Base-by-base conservation (phyloP, 30 jellyfish, hydroid and myxozoan genomes). In the Aurelia sp. region DNA sequence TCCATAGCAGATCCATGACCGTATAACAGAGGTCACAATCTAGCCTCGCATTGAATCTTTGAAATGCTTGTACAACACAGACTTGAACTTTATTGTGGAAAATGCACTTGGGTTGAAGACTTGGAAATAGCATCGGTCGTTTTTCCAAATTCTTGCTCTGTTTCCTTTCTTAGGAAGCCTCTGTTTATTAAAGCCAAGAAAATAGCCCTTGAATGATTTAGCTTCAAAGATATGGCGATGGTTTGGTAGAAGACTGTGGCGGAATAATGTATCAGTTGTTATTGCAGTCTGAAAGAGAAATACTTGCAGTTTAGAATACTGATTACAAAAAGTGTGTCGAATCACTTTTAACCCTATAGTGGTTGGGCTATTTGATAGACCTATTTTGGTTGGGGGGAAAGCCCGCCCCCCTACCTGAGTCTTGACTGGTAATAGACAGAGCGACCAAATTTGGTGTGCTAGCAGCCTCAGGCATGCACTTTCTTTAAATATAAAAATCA, bases 101-200 rank as follows among this genome's bases (percentile, higher is more conserved):
- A 74, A 41, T 40, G 61, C 66, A 19, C 62, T 71, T 23, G 91
- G 91, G 40, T 63, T 62, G 20, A 82, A 82, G 21, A 82, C 55
- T 74, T 47, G 75, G 65, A 82, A 82, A 40, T 70, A 69, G 64
- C 85, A 82, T 37, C 93, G 13, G 58, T 84, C 93, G 23, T 62
- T 84, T 47, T 73, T 84, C 93, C 93, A 84, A 11, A 63, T 60
- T 18, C 74, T 44, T 4, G 93, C 75, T 66, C 82, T 72, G 76
- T 63, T 84, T 62, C 93, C 93, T 63, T 73, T 84, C 79, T 84
- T 84, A 3, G 93, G 93, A 3, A 35, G 82, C 61, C 66, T 19
- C 53, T 84, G 86, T 73, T 72, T 84, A 82, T 73, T 84, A 76
- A 84, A 84, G 16, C 93, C 93, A 55, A 84, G 93, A 37, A 57